phyloP scores from a whole-genome alignment of 2,797 vertebrate genomes.

The Trachops cirrhosus region DNA sequence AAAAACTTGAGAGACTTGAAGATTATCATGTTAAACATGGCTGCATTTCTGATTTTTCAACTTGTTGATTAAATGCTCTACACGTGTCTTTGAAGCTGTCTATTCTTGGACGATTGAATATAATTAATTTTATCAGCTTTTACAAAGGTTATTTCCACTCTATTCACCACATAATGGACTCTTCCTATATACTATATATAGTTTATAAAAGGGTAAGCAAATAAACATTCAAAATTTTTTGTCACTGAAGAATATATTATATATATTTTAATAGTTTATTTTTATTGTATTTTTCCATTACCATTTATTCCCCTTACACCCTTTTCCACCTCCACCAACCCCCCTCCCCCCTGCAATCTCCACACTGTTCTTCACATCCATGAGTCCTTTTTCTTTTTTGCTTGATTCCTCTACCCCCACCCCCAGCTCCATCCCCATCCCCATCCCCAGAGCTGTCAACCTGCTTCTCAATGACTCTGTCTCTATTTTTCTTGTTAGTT shows the following conservation, averaged over 20 bases:
- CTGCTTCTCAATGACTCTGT: not conserved
- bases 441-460: not conserved
- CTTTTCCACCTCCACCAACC: not conserved
- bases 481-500: not conserved
- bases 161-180: not conserved
- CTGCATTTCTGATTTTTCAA: conserved; percentile 12
- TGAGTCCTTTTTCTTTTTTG: not conserved
- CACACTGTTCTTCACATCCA: too few relatives aligned
- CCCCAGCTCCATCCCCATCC: too few relatives aligned
- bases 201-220: not conserved
- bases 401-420: not conserved
- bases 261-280: not conserved
- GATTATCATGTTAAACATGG: not conserved
- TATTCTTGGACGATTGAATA: not conserved
- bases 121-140: not conserved
- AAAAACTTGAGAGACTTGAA: not conserved
- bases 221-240: not conserved
- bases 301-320: not conserved
- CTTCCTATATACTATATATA: not conserved
- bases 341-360: not conserved
- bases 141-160: not conserved
- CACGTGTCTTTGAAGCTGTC: not conserved
- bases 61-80: conserved; percentile 33
- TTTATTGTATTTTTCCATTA: not conserved
- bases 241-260: conserved; percentile 9